phyloP scores from a whole-genome alignment of 1,140 invertebrate species.

The Megalopta genalis region DNA sequence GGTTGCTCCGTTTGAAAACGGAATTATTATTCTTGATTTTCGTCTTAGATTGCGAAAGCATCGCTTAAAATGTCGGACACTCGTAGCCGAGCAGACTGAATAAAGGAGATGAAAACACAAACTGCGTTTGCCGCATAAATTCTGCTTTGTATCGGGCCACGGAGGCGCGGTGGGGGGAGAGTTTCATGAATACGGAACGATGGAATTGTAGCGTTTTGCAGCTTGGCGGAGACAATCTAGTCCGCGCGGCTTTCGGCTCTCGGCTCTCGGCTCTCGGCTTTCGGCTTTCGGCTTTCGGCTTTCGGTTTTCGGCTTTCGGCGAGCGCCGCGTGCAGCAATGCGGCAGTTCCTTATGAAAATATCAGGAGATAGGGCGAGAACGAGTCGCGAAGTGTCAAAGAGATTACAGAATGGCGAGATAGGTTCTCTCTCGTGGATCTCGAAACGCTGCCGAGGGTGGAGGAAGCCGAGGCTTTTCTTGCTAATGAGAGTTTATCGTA shows the following conservation, averaged over 20 bases:
- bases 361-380: neutral
- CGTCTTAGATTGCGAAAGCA: too few species aligned
- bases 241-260: too few species aligned
- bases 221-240: neutral
- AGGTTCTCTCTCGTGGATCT: neutral
- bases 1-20: too few species aligned
- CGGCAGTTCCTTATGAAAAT: neutral
- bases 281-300: too few species aligned
- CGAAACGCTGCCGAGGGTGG: too few species aligned
- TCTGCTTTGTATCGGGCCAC: neutral
- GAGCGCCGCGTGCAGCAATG: neutral
- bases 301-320: too few species aligned
- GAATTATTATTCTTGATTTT: too few species aligned
- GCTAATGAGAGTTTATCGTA: too few species aligned
- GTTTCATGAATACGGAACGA: neutral
- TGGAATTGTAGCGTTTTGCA: neutral
- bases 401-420: neutral
- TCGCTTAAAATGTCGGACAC: too few species aligned
- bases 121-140: neutral
- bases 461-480: neutral
- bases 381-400: neutral
- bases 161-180: too few species aligned
- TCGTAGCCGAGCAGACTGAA: too few species aligned
- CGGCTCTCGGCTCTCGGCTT: too few species aligned
- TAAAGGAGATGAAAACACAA: neutral